A percentile compares a stretch with the other conserved stretches of the same genome.
These are phyloP conservation scores for Eumeta japonica DNA, from an alignment of 1,140 invertebrate genomes.

Conservation along the genomic window DNA sequence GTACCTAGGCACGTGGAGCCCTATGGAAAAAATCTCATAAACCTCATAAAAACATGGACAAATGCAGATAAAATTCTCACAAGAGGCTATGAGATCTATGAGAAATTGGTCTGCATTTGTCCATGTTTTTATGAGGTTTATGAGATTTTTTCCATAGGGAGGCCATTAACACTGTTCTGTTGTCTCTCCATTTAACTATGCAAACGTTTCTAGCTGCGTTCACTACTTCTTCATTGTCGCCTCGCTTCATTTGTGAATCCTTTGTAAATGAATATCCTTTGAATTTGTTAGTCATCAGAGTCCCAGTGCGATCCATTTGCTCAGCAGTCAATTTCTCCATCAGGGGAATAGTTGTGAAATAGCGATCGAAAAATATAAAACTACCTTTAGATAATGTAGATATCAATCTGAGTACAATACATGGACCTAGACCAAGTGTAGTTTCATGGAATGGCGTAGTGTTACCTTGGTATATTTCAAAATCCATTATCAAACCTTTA, in stretches of 20 bases:
- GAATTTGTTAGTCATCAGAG: conserved; percentile 14
- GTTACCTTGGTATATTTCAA: conserved; percentile 20
- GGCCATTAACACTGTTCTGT: conserved; percentile 15
- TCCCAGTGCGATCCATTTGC: conserved; percentile 12
- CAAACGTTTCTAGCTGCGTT: conserved; percentile 3
- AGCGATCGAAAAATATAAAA: conserved; percentile 16
- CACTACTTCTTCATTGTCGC: conserved; percentile 12
- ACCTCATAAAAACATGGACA: too few species aligned
- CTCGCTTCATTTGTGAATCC: conserved; percentile 10
- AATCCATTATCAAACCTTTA: conserved; percentile 24
- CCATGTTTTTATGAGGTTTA: too few species aligned
- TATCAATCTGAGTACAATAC: conserved; percentile 15
- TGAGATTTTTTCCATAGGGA: too few species aligned
- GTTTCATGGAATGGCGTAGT: conserved; percentile 8
- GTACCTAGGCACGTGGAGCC: too few species aligned
- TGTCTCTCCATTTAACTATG: conserved; percentile 19
- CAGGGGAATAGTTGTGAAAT: conserved; percentile 17
- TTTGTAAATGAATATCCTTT: conserved; percentile 10
- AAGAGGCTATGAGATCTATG: too few species aligned
- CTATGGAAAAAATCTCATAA: too few species aligned
- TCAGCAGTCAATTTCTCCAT: conserved; percentile 10
- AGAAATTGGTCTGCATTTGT: too few species aligned
- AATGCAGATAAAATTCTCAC: too few species aligned
- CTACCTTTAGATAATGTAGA: conserved; percentile 14
- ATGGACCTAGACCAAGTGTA: conserved; percentile 13